Conservation (phyloP, 2,888 invertebrate species). For the Miltochrista miniata region DNA sequence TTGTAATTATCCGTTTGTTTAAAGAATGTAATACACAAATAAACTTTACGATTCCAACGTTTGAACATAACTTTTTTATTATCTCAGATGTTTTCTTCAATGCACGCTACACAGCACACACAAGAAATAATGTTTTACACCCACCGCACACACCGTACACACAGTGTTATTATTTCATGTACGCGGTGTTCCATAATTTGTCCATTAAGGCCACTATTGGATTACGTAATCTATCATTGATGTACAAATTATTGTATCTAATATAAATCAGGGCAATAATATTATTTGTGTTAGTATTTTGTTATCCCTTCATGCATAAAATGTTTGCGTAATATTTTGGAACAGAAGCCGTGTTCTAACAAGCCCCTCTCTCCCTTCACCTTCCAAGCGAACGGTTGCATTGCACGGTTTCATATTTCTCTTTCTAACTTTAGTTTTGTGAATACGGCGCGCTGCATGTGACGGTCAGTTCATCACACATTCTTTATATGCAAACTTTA, state of each 20-base stretch:
- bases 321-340: conserved; percentile 76
- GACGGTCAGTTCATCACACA: conserved; percentile 38
- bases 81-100: conserved; percentile 75
- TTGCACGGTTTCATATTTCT: conserved; percentile 53
- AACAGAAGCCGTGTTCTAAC: conserved; percentile 65
- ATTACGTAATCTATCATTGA: conserved; percentile 52
- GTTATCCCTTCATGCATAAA: conserved; percentile 80
- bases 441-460: conserved; percentile 37
- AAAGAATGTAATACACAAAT: conserved; percentile 78
- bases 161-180: conserved; percentile 44
- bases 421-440: conserved; percentile 59
- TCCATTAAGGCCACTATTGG: conserved; percentile 53
- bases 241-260: conserved; percentile 46
- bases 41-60: conserved; percentile 78
- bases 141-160: conserved; percentile 46
- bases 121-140: conserved; percentile 55
- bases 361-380: conserved; percentile 46
- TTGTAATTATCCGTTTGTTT: conserved; percentile 78
- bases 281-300: conserved; percentile 65
- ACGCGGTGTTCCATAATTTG: conserved; percentile 59
- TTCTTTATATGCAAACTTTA: conserved; percentile 39
- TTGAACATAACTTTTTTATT: conserved; percentile 77
- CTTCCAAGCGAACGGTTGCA: conserved; percentile 50
- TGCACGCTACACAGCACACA: conserved; percentile 40
- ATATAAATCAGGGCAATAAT: conserved; percentile 59